Evolutionary conservation across 2,888 invertebrate genomes (phyloP), one percentile per base, ranked within the genome.

Genomic region (Acanthopleura granulata): DNA sequence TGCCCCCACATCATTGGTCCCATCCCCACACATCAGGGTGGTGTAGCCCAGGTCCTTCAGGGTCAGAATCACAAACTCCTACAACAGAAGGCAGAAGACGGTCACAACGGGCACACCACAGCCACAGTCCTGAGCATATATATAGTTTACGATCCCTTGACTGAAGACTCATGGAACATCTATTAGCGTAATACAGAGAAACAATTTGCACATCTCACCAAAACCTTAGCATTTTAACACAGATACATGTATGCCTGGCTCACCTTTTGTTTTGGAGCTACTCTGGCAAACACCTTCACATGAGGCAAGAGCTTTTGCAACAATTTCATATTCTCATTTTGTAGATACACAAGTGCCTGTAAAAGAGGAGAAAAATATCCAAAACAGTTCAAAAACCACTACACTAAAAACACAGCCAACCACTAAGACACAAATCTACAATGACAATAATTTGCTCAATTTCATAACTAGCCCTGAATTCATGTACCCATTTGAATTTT

Each of bases 1-100:
- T 22, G 90, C 91, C 25, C 99, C 99, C 16, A 99, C 99, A 91
- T 99, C 99, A 90, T 99, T 99, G 0, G 99, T 99, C 74, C 99
- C 99, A 92, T 99, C 99, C 0, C 99, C 99, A 89, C 99, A 99
- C 99, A 99, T 99, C 1, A 99, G 92, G 0, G 98, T 97, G 4
- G 94, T 93, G 87, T 94, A 96, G 6, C 99, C 99, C 16, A 95
- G 91, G 49, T 94, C 93, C 80, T 90, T 98, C 74, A 99, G 91
- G 6, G 95, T 94, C 14, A 96, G 95, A 66, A 99, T 95, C 1
- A 99, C 95, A 88, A 94, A 95, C 91, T 99, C 99, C 91, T 92
- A 79, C 16, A 75, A 80, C 62, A 0, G 62, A 69, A 62, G 16
- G 51, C 16, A 16, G 18, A 27, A 57, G 57, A 40, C 4, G 4